Percentiles rank a stretch among this genome's conserved stretches.
phyloP scores from a whole-genome alignment of 2,888 invertebrate species.

The Pseudeuparius sepicola region DNA sequence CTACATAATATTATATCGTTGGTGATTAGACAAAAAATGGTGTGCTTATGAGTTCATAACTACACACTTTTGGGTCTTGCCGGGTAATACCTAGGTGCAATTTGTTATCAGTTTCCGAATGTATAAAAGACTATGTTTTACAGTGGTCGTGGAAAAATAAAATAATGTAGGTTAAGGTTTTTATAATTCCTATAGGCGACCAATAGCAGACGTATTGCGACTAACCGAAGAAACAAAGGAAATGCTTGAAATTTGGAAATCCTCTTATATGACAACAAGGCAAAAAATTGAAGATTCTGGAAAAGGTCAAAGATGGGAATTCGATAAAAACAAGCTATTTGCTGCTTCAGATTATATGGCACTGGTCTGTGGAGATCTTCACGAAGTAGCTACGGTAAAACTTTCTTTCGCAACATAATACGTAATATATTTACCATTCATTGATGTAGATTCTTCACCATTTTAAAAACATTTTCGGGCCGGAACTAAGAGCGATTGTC shows the following conservation, averaged over 20 bases:
- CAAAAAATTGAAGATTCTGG: slow-evolving; percentile 79
- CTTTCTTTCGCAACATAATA: no score
- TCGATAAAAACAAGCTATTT: slow-evolving; percentile 73
- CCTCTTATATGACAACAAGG: slow-evolving; percentile 64
- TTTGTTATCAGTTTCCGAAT: no score
- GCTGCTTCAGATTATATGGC: slow-evolving; percentile 78
- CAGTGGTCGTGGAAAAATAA: no score
- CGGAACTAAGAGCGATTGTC: slow-evolving; percentile 76
- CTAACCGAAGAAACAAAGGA: slow-evolving; percentile 48
- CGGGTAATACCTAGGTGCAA: no score
- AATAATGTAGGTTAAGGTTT: no score
- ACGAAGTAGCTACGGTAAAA: slow-evolving; percentile 62
- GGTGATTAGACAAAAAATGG: no score
- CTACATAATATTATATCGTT: no score
- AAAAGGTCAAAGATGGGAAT: slow-evolving; percentile 85
- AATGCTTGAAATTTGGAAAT: slow-evolving; percentile 67
- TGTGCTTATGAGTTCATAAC: no score
- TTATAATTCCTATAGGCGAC: slow-evolving; percentile 22
- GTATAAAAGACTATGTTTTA: no score
- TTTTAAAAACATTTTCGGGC: slow-evolving; percentile 82
- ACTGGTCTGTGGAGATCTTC: slow-evolving; percentile 66
- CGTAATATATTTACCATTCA: no score
- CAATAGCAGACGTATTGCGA: slow-evolving; percentile 25
- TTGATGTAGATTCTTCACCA: slow-evolving; percentile 61
- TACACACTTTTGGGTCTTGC: no score